A percentile compares a stretch with the other conserved stretches of the same genome.
Evolutionary conservation across 2,797 vertebrate genomes (phyloP).

Genomic region (Typhlichthys eigenmanni): DNA sequence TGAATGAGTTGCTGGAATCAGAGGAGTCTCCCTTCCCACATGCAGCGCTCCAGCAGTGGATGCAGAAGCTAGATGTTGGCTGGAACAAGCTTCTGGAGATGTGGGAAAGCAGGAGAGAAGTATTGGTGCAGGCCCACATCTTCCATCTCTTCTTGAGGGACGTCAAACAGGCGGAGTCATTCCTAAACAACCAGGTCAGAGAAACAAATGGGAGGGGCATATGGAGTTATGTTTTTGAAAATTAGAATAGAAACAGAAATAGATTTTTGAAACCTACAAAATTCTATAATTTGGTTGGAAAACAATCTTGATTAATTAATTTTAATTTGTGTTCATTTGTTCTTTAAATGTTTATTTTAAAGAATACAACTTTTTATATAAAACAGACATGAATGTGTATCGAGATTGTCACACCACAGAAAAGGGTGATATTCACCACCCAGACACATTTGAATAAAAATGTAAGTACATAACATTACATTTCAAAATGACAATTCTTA

Average conservation of each 20-base stretch:
- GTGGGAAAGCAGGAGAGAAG: constrained; percentile 88
- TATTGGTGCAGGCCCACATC: constrained; percentile 89
- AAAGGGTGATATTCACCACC: too few species aligned
- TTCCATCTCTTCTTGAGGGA: constrained; percentile 92
- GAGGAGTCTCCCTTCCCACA: constrained; percentile 86
- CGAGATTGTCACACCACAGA: too few species aligned
- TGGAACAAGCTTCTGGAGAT: constrained; percentile 92
- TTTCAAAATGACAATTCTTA: too few species aligned
- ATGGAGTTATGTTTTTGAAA: not conserved
- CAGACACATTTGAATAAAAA: too few species aligned
- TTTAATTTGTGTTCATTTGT: too few species aligned
- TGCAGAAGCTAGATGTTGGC: constrained; percentile 91
- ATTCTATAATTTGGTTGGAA: too few species aligned
- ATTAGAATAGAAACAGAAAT: not conserved
- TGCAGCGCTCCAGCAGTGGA: constrained; percentile 89
- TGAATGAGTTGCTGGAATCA: constrained; percentile 86
- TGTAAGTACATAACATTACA: too few species aligned
- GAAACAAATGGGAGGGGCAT: not conserved
- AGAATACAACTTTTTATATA: too few species aligned
- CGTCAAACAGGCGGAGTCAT: constrained; percentile 83
- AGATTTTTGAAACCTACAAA: not conserved
- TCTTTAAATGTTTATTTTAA: too few species aligned
- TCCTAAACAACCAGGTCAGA: constrained; percentile 88
- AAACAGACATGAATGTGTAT: too few species aligned
- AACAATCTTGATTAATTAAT: too few species aligned